Base-by-base conservation (phyloP, 2,113 vertebrate genomes). In the Oreamnos americanus region DNA sequence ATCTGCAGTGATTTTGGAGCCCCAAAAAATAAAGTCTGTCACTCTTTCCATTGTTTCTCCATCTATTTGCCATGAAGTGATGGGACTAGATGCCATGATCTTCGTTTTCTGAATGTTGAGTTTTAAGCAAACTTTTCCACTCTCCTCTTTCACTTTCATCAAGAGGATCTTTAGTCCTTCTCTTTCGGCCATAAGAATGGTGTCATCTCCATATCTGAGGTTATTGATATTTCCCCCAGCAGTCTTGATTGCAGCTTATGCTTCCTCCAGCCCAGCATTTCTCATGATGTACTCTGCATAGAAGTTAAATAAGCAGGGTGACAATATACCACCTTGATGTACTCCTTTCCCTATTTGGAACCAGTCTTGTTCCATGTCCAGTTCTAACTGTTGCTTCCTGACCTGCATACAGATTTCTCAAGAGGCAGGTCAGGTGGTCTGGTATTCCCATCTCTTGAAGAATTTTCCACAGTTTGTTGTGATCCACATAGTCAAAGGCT, bases 21-120 rank as follows among this genome's bases (percentile, higher is more conserved):
- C 64, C 9, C 0, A 0, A 0, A 11, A 71, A 71, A 71, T 71
- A 71, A n/a, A n/a, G n/a, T 71, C n/a, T 21, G 64, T 2, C 33
- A 71, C 33, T 67, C 9, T 71, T 67, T 67, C 17, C 16, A 67
- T 1, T 67, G 7, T 67, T 71, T 71, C 64, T 4, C 64, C 17
- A 21, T 21, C 64, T 67, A 21, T 67, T 10, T 67, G 2, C 62
- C 33, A n/a, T n/a, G 62, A 67, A 17, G 33, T n/a, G 62, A 67
- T n/a, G 33, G 14, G 16, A 67, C 33, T 2, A 19, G 64, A 71
- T 36, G 64, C 64, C 17, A 11, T 71, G 9, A 71, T 71, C 64
- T 36, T 71, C n/a, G 8, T 71, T 36, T 71, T 71, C 64, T 71
- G n/a, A 71, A 71, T 71, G 64, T 71, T 71, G 64, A 71, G 17